Conservation (phyloP, 2,797 vertebrate species). For the Distichodus sexfasciatus region DNA sequence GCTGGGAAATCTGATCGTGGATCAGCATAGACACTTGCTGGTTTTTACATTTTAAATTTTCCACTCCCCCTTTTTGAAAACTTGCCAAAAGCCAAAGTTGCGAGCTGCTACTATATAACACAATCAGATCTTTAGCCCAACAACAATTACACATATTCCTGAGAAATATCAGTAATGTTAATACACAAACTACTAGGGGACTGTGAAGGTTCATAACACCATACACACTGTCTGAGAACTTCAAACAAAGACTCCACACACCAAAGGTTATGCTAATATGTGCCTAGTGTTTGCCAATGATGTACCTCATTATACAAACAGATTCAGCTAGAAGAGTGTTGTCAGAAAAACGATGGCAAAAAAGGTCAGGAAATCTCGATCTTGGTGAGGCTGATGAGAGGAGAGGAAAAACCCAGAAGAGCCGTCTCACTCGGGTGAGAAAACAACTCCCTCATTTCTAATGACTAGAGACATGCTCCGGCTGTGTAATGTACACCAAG, state of each 20-base stretch:
- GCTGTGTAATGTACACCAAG: neutral
- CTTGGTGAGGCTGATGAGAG: neutral
- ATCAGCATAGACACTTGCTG: no score
- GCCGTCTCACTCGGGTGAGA: neutral
- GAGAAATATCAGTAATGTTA: constrained; percentile 31
- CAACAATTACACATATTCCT: constrained; percentile 25
- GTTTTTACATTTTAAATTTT: no score
- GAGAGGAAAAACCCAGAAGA: neutral
- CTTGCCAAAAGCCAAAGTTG: no score
- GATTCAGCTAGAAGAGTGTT: constrained; percentile 15
- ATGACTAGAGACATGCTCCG: constrained; percentile 3
- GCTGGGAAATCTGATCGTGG: no score
- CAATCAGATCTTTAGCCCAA: no score
- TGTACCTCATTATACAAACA: constrained; percentile 65
- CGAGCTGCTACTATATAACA: no score
- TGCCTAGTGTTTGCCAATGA: constrained; percentile 57
- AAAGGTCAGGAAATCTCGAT: neutral
- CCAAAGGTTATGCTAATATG: constrained; percentile 44
- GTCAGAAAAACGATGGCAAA: constrained; percentile 30
- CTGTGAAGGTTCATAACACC: constrained; percentile 43
- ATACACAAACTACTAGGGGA: constrained; percentile 13
- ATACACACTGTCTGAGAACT: constrained; percentile 25
- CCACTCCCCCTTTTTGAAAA: no score
- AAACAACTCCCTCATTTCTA: neutral
- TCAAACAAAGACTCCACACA: constrained; percentile 33